phyloP scores from a whole-genome alignment of 2,888 invertebrate species.

The Andricus quercusramuli region DNA sequence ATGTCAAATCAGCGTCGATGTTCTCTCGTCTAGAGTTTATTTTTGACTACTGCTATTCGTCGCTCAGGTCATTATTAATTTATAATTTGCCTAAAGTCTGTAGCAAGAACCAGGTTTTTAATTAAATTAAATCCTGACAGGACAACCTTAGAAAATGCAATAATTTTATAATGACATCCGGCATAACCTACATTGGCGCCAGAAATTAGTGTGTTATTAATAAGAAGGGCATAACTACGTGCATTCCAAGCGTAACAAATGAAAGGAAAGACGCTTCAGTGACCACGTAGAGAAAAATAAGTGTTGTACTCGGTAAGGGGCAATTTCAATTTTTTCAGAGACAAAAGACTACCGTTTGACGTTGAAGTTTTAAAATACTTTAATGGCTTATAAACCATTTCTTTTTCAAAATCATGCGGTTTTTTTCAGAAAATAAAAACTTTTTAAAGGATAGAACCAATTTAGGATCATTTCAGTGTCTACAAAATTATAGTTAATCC shows the following conservation, averaged over 20 bases:
- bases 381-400: not conserved
- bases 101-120: not conserved
- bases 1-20: not conserved
- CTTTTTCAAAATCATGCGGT: too few relatives aligned
- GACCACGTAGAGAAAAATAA: slow-evolving; percentile 22
- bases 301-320: not conserved
- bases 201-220: slow-evolving; percentile 35
- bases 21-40: not conserved
- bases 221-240: slow-evolving; percentile 31
- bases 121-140: slow-evolving; percentile 1
- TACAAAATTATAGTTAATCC: not conserved
- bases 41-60: not conserved
- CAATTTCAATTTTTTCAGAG: slow-evolving; percentile 30
- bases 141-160: slow-evolving; percentile 14
- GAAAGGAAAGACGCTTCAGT: slow-evolving; percentile 39
- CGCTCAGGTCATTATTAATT: not conserved
- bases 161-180: slow-evolving; percentile 31
- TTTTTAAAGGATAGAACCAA: not conserved
- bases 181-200: slow-evolving; percentile 37
- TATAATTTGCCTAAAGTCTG: not conserved
- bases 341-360: slow-evolving; percentile 17
- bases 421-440: not conserved
- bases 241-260: slow-evolving; percentile 35
- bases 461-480: not conserved
- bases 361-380: slow-evolving; percentile 25